Percentiles rank a stretch among this genome's conserved stretches.
These are phyloP conservation scores for Caenorhabditis zanzibari DNA, from an alignment of 2,888 invertebrate genomes.

Conservation along the genomic window DNA sequence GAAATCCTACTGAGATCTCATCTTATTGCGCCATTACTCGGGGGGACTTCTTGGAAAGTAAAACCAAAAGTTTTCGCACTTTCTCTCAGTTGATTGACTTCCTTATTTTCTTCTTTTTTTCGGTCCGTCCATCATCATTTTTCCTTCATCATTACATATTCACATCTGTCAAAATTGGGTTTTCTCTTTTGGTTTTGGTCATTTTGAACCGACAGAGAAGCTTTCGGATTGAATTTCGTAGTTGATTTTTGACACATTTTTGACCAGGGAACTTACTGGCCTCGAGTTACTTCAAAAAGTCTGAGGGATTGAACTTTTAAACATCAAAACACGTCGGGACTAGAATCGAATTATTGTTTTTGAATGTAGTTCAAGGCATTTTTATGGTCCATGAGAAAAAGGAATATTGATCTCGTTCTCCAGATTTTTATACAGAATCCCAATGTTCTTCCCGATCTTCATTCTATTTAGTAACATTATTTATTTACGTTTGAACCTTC, in stretches of 20 bases:
- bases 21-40: constrained; percentile 49
- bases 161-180: constrained; percentile 40
- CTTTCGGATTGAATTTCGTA: constrained; percentile 2
- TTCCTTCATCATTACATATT: constrained; percentile 46
- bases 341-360: too few relatives aligned
- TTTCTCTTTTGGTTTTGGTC: constrained; percentile 37
- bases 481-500: constrained; percentile 55
- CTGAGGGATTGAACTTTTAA: background rate
- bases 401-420: too few relatives aligned
- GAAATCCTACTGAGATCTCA: constrained; percentile 48
- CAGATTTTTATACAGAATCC: too few relatives aligned
- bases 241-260: constrained; percentile 6
- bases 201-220: constrained; percentile 9
- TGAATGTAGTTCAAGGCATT: too few relatives aligned
- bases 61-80: constrained; percentile 63
- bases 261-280: background rate
- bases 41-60: constrained; percentile 47
- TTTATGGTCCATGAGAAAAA: too few relatives aligned
- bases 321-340: constrained; percentile 14
- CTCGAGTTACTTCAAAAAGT: background rate
- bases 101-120: constrained; percentile 15
- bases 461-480: constrained; percentile 33
- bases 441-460: constrained; percentile 15
- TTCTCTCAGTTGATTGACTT: constrained; percentile 35
- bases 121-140: background rate